phyloP scores from a whole-genome alignment of 2,888 invertebrate genomes.

The Dryococelus australis region DNA sequence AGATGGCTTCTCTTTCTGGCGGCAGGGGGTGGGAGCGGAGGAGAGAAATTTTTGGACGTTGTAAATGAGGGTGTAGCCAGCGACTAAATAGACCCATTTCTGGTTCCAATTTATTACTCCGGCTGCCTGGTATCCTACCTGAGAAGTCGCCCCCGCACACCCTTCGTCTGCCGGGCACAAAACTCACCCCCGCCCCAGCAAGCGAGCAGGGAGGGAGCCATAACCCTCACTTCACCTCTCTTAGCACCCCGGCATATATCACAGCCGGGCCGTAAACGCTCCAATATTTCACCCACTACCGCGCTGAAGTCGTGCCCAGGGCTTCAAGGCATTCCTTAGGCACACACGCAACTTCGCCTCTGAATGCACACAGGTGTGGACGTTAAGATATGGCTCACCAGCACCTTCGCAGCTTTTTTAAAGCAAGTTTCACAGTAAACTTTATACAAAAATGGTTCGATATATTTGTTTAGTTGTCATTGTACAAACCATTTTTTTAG shows the following conservation, averaged over 20 bases:
- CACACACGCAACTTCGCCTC: too few species aligned
- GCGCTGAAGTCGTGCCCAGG: neutral
- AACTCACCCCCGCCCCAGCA: neutral
- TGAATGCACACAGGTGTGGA: too few species aligned
- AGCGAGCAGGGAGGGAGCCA: too few species aligned
- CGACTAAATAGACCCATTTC: conserved; percentile 28
- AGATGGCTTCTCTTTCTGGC: conserved; percentile 2
- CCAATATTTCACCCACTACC: neutral
- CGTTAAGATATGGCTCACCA: too few species aligned
- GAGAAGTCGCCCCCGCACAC: conserved; percentile 23
- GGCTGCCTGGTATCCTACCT: conserved; percentile 20
- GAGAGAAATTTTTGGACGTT: neutral
- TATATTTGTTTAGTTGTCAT: too few species aligned
- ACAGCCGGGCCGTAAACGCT: neutral
- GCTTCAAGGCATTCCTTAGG: too few species aligned
- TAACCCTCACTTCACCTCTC: neutral
- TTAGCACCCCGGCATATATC: neutral
- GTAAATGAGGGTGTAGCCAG: conserved; percentile 25
- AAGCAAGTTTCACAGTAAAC: too few species aligned
- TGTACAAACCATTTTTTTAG: too few species aligned
- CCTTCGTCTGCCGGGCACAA: neutral
- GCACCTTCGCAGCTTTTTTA: too few species aligned
- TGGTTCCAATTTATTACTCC: conserved; percentile 24
- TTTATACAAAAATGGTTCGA: too few species aligned
- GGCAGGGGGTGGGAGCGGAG: neutral